Evolutionary conservation across 2,888 invertebrate genomes (phyloP), one percentile per base, ranked within the genome.

Genomic region (Timema podura): DNA sequence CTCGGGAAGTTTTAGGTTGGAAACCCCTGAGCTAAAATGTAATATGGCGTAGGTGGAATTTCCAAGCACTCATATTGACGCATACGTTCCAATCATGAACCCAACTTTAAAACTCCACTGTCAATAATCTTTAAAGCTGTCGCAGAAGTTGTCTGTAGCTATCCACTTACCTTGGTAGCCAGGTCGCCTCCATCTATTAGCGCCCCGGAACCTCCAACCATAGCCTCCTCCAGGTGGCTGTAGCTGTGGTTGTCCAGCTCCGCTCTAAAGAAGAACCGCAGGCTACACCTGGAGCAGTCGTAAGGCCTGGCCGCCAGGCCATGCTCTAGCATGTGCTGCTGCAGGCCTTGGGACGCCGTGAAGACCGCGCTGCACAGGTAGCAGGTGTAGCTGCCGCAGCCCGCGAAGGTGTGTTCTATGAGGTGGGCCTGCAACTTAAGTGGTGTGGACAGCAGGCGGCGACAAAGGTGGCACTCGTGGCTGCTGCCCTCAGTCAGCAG

Each of bases 381-480:
- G 80, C 96, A 96, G 5, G 90, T 89, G 79, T 91, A 93, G 49
- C 88, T 87, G 9, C 90, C 89, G 76, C 92, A 92, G 5, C 93
- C 94, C 46, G 92, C 92, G 78, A 95, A 96, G 0, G 93, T 95
- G 80, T 97, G 96, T 77, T 96, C 95, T 72, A 96, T 95, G 71
- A 96, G 84, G 79, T 96, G 96, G 71, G 90, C 88, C 80, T 95
- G 96, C 2, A 96, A 85, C 73, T 94, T 90, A 51, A 91, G 87
- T 0, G 93, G 89, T 1, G 92, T 91, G 64, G 91, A 89, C 64
- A 92, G 86, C 9, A 90, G 86, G 75, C 90, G 87, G 69, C 90
- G 86, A 78, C 96, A 96, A 3, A 96, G 85, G 73, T 91, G 88
- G 77, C 96, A 96, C 76, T 90, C 88, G 76, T 89, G 87, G 71